Evolutionary conservation across 64 coral and sea anemone genomes (phyloP).

Genomic region (Montipora cactus): DNA sequence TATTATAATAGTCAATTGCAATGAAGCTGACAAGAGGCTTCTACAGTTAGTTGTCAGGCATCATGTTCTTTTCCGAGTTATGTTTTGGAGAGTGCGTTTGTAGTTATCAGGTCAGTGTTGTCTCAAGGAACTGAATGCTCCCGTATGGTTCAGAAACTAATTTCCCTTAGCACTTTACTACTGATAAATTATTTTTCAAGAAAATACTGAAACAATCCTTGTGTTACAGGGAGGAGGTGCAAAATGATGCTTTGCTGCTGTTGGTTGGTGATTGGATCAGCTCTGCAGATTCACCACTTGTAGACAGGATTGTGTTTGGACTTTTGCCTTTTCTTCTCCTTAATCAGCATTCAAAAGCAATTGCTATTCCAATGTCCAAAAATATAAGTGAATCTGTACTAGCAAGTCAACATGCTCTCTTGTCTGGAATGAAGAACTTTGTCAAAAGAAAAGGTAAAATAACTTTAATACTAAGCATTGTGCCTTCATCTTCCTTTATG

Average conservation of each 20-base stretch:
- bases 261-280: slow-evolving; percentile 38
- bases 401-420: slow-evolving; percentile 53
- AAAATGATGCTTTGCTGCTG: slow-evolving; percentile 56
- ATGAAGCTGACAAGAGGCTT: no score
- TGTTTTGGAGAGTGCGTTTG: no score
- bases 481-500: not conserved
- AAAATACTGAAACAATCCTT: not conserved
- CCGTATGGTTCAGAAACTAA: no score
- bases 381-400: slow-evolving; percentile 55
- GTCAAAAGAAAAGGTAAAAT: slow-evolving; percentile 73
- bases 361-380: slow-evolving; percentile 34
- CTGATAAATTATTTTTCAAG: not conserved
- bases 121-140: no score
- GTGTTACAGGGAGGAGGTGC: slow-evolving; percentile 64
- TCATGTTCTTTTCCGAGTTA: no score
- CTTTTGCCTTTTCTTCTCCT: slow-evolving; percentile 56
- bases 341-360: slow-evolving; percentile 32
- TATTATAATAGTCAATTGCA: no score
- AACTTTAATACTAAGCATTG: not conserved
- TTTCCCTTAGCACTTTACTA: not conserved
- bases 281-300: slow-evolving; percentile 20
- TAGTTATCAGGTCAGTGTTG: no score
- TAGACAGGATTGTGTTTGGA: slow-evolving; percentile 67
- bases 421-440: slow-evolving; percentile 67
- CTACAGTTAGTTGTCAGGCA: no score